Evolutionary conservation across 1,140 invertebrate genomes (phyloP).

Genomic region (Dinoponera quadriceps): DNA sequence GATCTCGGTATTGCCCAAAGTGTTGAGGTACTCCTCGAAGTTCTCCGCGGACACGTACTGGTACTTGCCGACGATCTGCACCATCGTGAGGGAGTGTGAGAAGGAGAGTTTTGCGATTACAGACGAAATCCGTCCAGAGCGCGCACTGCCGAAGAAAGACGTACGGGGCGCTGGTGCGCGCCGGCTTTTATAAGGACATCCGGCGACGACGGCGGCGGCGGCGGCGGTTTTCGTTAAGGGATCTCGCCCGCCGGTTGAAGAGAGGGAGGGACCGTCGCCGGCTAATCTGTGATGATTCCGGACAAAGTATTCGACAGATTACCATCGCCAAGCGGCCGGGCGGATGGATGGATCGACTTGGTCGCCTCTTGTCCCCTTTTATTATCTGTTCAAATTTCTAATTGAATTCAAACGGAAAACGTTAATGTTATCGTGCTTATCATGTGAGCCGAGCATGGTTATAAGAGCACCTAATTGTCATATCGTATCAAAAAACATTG

Average conservation of each 20-base stretch:
- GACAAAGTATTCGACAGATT: slow-evolving; percentile 68
- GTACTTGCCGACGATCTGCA: slow-evolving; percentile 81
- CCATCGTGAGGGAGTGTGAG: slow-evolving; percentile 67
- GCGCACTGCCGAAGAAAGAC: slow-evolving; percentile 26
- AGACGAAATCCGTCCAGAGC: neutral
- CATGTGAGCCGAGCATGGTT: no score
- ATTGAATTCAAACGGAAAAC: no score
- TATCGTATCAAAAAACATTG: no score
- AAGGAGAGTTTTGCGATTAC: slow-evolving; percentile 36
- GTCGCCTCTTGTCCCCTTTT: slow-evolving; percentile 26
- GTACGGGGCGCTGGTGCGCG: neutral
- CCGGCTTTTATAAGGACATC: slow-evolving; percentile 78
- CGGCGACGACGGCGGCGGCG: neutral
- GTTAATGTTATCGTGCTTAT: no score
- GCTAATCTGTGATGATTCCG: slow-evolving; percentile 61
- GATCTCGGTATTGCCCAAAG: slow-evolving; percentile 71
- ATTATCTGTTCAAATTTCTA: no score
- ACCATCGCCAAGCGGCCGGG: slow-evolving; percentile 41
- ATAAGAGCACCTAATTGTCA: no score
- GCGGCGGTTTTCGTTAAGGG: slow-evolving; percentile 17
- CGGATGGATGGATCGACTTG: slow-evolving; percentile 24
- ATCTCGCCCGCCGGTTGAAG: no score
- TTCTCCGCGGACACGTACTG: slow-evolving; percentile 80
- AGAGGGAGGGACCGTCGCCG: neutral
- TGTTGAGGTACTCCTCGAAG: slow-evolving; percentile 81